phyloP scores from a whole-genome alignment of 2,888 invertebrate species.

The Trypoxylon attenuatum region DNA sequence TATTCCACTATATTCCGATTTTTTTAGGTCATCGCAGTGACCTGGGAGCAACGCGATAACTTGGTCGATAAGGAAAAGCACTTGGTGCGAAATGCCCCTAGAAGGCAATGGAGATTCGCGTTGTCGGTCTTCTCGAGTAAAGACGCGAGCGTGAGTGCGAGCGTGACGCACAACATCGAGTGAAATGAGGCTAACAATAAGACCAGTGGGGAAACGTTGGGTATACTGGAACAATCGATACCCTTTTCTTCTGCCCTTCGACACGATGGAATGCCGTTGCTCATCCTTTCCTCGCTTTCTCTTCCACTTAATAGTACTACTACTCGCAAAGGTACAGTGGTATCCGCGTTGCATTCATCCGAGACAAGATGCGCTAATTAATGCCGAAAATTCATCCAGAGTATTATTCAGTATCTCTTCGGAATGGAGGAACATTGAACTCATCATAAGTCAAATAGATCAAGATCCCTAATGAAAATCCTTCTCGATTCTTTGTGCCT shows the following conservation, averaged over 20 bases:
- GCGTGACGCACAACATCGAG: slow-evolving; percentile 7
- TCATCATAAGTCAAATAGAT: too few relatives aligned
- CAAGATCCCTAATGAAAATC: too few relatives aligned
- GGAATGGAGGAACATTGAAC: too few relatives aligned
- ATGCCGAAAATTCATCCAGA: too few relatives aligned
- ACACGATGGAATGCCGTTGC: too few relatives aligned
- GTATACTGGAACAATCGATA: slow-evolving; percentile 26
- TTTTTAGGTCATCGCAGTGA: background rate
- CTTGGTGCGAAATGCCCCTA: slow-evolving; percentile 4
- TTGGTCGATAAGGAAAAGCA: slow-evolving; percentile 24
- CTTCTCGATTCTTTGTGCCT: too few relatives aligned
- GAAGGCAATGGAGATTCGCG: slow-evolving; percentile 19
- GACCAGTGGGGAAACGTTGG: slow-evolving; percentile 18
- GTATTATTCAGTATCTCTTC: too few relatives aligned
- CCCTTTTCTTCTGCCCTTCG: background rate
- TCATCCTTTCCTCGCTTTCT: background rate
- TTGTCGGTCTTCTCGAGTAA: background rate
- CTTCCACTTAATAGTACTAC: too few relatives aligned
- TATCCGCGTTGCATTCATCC: too few relatives aligned
- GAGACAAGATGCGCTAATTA: too few relatives aligned
- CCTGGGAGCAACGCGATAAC: background rate
- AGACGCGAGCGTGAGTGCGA: background rate
- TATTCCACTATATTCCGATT: background rate
- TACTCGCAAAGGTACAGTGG: too few relatives aligned
- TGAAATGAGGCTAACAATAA: too few relatives aligned